Percentiles rank a stretch among this genome's conserved stretches.
Evolutionary conservation across 2,888 invertebrate species (phyloP).

Genomic region (Apotomis turbidana): DNA sequence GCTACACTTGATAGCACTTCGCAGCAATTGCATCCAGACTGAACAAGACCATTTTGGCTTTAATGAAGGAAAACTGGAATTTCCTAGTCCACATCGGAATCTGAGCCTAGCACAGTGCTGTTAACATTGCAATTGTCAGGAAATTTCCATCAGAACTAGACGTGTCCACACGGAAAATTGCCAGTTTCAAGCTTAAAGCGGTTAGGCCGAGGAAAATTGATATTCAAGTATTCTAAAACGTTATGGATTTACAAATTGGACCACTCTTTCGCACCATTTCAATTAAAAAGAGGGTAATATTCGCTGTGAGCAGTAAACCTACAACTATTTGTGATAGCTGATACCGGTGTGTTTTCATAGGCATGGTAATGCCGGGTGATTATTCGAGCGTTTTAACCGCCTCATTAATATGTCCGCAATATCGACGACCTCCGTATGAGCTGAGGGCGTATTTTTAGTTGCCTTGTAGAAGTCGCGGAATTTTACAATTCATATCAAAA

Average conservation of each 20-base stretch:
- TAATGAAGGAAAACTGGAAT: not conserved
- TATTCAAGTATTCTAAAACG: not conserved
- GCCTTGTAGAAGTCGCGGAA: too few relatives aligned
- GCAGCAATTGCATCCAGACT: too few relatives aligned
- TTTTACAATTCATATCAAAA: too few relatives aligned
- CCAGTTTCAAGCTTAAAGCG: not conserved
- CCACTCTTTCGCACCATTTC: not conserved
- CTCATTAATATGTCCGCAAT: too few relatives aligned
- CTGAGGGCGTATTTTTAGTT: too few relatives aligned
- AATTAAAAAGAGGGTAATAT: not conserved
- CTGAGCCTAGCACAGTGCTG: not conserved
- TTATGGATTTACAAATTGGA: too few relatives aligned
- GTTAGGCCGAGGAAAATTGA: not conserved
- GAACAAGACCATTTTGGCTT: too few relatives aligned
- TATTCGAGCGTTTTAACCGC: too few relatives aligned
- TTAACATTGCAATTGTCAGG: conserved; percentile 1
- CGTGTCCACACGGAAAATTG: conserved; percentile 3
- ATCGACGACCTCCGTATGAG: too few relatives aligned
- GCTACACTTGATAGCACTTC: too few relatives aligned
- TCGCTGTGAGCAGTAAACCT: not conserved
- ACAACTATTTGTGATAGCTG: not conserved
- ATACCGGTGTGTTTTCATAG: too few relatives aligned
- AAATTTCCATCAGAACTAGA: not conserved
- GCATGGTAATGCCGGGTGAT: too few relatives aligned
- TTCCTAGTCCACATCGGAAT: not conserved